Evolutionary conservation across 2,797 vertebrate species (phyloP).

Genomic region (Streptopelia turtur): DNA sequence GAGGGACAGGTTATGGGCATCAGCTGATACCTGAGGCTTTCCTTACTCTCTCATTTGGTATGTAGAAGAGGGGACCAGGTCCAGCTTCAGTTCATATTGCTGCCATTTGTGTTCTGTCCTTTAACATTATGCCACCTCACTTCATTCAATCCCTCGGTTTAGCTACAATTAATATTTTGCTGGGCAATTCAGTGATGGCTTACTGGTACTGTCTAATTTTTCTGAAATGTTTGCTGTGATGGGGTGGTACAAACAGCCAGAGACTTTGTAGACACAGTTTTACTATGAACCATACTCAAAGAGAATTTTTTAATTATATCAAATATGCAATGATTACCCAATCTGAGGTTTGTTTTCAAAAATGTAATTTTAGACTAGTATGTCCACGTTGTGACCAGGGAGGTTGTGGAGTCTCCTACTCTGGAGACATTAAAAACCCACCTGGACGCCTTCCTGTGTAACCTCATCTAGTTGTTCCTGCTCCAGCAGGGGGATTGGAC

Average conservation of each 20-base stretch:
- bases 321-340: neutral
- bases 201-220: neutral
- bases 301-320: neutral
- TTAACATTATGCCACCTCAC: neutral
- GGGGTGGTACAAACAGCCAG: neutral
- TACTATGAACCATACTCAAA: neutral
- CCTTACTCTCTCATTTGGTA: neutral
- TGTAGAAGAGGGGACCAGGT: neutral
- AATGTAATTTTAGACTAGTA: neutral
- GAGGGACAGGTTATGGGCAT: neutral
- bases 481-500: too few species aligned
- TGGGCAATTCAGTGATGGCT: neutral
- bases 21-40: neutral
- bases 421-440: too few species aligned
- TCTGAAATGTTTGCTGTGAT: neutral
- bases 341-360: constrained; percentile 35
- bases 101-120: neutral
- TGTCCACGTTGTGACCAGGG: neutral
- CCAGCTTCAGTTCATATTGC: neutral
- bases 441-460: too few species aligned
- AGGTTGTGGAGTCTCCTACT: too few species aligned
- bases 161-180: neutral
- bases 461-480: too few species aligned
- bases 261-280: neutral
- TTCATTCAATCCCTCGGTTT: neutral